A percentile compares a stretch with the other conserved stretches of the same genome.
Evolutionary conservation across 2,797 vertebrate species (phyloP).

Genomic region (Anguilla obscura): DNA sequence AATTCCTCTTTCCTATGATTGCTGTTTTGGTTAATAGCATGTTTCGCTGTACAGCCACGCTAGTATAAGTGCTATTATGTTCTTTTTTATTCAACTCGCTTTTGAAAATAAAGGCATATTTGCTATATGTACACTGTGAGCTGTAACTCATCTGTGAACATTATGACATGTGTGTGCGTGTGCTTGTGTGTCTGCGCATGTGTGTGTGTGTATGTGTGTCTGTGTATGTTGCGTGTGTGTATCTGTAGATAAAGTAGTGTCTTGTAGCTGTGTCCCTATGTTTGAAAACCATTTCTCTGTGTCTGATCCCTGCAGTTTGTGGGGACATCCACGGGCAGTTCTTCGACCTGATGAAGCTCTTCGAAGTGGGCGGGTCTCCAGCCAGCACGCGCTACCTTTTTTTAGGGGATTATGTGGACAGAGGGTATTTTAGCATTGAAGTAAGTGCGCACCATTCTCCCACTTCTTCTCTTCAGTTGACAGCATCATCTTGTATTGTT

Average conservation of each 20-base stretch:
- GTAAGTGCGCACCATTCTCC: slow-evolving; percentile 71
- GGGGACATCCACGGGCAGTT: slow-evolving; percentile 99
- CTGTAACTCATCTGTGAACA: too few species aligned
- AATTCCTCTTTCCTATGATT: too few species aligned
- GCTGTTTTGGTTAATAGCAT: too few species aligned
- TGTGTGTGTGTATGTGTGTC: neutral
- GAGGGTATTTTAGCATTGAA: slow-evolving; percentile 99
- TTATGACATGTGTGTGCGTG: too few species aligned
- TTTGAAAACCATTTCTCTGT: neutral
- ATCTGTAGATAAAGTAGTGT: neutral
- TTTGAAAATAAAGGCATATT: too few species aligned
- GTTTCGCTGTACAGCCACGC: too few species aligned
- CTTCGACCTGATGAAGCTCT: slow-evolving; percentile 99
- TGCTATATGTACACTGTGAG: too few species aligned
- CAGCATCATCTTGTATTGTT: neutral
- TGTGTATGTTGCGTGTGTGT: neutral
- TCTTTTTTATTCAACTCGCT: too few species aligned
- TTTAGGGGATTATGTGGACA: slow-evolving; percentile 98
- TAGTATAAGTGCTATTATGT: too few species aligned
- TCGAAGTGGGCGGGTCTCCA: slow-evolving; percentile 97
- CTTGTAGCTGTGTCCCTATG: neutral
- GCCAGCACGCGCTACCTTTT: slow-evolving; percentile 98
- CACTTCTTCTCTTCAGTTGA: neutral
- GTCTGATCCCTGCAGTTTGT: slow-evolving; percentile 77
- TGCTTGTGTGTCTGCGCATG: neutral